Conservation (phyloP, 2,797 vertebrate genomes). For the Hozukius guyotensis region DNA sequence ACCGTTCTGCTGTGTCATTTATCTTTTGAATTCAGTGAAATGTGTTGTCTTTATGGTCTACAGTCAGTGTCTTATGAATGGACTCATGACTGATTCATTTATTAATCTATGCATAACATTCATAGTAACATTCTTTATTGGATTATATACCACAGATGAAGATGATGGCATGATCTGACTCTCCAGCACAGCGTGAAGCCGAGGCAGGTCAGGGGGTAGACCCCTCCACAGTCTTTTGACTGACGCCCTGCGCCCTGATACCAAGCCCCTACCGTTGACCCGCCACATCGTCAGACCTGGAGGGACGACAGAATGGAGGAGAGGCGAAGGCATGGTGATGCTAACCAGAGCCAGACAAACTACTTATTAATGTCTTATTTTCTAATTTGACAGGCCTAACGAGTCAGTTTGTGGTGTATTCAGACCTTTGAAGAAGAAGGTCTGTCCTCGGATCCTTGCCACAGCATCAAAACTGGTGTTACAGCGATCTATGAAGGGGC, state of each 20-base stretch:
- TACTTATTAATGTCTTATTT: background rate
- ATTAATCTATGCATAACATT: background rate
- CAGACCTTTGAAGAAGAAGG: conserved; percentile 86
- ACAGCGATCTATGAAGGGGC: conserved; percentile 73
- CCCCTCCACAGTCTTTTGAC: conserved; percentile 79
- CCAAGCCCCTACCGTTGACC: conserved; percentile 73
- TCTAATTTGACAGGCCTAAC: background rate
- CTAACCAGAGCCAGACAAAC: background rate
- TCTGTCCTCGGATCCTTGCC: conserved; percentile 82
- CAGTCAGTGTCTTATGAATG: background rate
- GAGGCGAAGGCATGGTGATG: background rate
- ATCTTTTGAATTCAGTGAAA: background rate
- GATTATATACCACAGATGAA: conserved; percentile 81
- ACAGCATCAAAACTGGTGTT: conserved; percentile 82
- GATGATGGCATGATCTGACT: conserved; percentile 82
- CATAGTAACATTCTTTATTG: background rate
- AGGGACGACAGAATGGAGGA: background rate
- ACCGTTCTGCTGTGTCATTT: background rate
- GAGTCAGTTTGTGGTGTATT: background rate
- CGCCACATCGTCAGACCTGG: conserved; percentile 82
- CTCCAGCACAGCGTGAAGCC: conserved; percentile 79
- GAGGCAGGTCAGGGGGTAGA: conserved; percentile 72
- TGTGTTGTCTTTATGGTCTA: background rate
- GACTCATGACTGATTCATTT: background rate
- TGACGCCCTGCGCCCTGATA: conserved; percentile 69